Evolutionary conservation across 2,797 vertebrate species (phyloP).

Genomic region (Siniperca scherzeri): DNA sequence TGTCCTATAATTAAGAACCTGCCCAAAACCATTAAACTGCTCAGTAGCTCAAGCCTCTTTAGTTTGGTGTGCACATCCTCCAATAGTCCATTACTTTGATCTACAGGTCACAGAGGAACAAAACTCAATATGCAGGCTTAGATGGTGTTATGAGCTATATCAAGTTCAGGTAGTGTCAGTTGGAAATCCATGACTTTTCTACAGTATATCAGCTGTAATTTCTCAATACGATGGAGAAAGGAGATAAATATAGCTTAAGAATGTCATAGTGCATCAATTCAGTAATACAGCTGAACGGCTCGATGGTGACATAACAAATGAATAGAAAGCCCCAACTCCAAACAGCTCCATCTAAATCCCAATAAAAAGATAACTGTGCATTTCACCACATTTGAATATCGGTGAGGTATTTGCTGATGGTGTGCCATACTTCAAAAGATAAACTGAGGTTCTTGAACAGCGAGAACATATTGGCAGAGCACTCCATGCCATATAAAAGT

Average conservation of each 20-base stretch:
- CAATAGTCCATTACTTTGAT: constrained; percentile 83
- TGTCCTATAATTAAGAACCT: constrained; percentile 78
- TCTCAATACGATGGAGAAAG: constrained; percentile 62
- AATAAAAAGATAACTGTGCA: constrained; percentile 66
- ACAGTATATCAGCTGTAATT: constrained; percentile 72
- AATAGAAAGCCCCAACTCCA: constrained; percentile 68
- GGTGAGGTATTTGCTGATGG: constrained; percentile 53
- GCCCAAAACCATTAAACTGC: constrained; percentile 78
- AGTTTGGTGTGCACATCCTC: constrained; percentile 66
- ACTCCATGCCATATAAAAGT: constrained; percentile 24
- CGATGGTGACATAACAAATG: constrained; percentile 71
- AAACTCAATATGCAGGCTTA: constrained; percentile 74
- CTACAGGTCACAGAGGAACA: constrained; percentile 81
- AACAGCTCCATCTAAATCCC: constrained; percentile 73
- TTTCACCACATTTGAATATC: constrained; percentile 71
- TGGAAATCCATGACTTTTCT: constrained; percentile 71
- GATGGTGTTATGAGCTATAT: constrained; percentile 73
- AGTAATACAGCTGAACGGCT: constrained; percentile 68
- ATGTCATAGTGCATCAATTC: constrained; percentile 74
- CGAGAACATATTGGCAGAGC: constrained; percentile 33
- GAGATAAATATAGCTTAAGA: constrained; percentile 77
- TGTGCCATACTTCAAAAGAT: constrained; percentile 47
- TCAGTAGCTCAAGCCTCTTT: constrained; percentile 65
- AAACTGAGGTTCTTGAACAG: constrained; percentile 39
- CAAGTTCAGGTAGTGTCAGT: constrained; percentile 61